Evolutionary conservation across 2,113 vertebrate genomes (phyloP), one percentile per base, ranked within the genome.

Genomic region (Cyanoliseus patagonus): DNA sequence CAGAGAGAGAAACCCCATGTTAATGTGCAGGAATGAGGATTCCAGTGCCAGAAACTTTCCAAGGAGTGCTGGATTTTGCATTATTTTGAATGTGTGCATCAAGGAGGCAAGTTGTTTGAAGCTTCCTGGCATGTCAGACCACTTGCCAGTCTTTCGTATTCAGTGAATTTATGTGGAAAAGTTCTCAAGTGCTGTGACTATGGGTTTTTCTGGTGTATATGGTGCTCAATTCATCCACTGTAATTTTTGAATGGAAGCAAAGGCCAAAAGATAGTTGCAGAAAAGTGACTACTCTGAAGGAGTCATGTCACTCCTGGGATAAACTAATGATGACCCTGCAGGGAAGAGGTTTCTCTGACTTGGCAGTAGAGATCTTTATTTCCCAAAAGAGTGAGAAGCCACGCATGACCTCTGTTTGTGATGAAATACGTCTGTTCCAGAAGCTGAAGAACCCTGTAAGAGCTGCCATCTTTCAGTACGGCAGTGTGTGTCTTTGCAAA

Each of bases 301-400:
- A 95, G 62, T 70, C 64, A 12, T 57, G 33, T 76, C 61, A 15
- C 90, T 82, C 35, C 39, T 84, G 86, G 83, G 57, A 76, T 73
- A 84, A 91, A 79, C 18, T 84, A 68, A 86, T 37, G 31, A 82
- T 14, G 19, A 82, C 77, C 77, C 83, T 83, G 49, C 94, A 86
- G 91, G 80, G 83, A 89, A 64, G 73, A 88, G 83, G 57, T 90
- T 96, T 95, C 86, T 51, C 47, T 90, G 68, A 41, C 79, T 93
- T 83, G 73, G 61, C 66, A 93, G 80, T 86, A 89, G 96, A 96
- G 81, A 73, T 93, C 79, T 90, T 90, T 88, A 74, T 96, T 94
- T 96, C 52, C 66, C 11, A 0, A 44, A 90, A 90, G 85, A 88
- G 55, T 30, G 69, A 93, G 83, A 93, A 93, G 57, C 86, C 83